A percentile compares a stretch with the other conserved stretches of the same genome.
These are phyloP conservation scores for Tetrao urogallus DNA, from an alignment of 2,113 vertebrate species.

Conservation along the genomic window DNA sequence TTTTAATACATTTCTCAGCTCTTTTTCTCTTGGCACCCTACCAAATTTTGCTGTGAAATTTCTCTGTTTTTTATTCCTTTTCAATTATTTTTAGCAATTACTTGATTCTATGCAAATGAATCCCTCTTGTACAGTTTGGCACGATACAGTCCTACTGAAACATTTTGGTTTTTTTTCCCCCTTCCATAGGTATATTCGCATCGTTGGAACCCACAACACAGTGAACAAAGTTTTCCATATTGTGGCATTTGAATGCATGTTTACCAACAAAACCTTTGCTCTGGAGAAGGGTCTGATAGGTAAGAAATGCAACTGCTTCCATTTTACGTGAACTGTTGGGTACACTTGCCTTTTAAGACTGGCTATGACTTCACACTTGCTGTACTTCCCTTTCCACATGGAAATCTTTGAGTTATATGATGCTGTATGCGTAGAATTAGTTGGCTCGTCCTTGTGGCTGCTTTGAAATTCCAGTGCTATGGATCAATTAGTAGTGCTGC, in stretches of 20 bases:
- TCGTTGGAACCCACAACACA: slow-evolving; percentile 98
- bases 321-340: neutral
- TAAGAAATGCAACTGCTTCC: slow-evolving; percentile 73
- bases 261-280: slow-evolving; percentile 89
- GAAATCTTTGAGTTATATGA: neutral
- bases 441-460: neutral
- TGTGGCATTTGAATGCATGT: slow-evolving; percentile 98
- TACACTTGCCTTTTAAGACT: neutral
- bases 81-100: neutral
- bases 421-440: neutral
- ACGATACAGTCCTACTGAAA: neutral
- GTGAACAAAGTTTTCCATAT: slow-evolving; percentile 99
- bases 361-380: neutral
- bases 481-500: neutral
- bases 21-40: neutral
- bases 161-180: neutral
- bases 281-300: slow-evolving; percentile 94
- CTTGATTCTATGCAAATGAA: neutral
- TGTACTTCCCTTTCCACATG: neutral
- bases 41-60: neutral
- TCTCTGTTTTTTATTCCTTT: neutral
- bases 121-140: neutral
- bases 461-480: neutral
- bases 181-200: slow-evolving; percentile 89
- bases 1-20: neutral